A percentile compares a stretch with the other conserved stretches of the same genome.
Conservation (phyloP, 2,113 vertebrate species). For the Sceloporus tristichus region DNA sequence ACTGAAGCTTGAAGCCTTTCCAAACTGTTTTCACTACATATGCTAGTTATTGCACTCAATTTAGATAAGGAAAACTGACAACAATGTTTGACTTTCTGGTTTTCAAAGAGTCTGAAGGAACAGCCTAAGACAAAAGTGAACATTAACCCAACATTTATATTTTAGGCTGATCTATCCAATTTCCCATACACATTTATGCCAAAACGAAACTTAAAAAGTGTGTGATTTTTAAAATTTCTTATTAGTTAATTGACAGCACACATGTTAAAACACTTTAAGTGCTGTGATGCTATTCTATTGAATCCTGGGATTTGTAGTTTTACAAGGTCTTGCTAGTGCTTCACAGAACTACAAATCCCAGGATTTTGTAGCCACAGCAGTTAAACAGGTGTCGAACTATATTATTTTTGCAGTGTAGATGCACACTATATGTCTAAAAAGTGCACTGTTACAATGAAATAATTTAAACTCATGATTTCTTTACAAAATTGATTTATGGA, state of each 20-base stretch:
- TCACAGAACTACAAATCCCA: too few relatives aligned
- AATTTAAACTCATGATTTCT: too few relatives aligned
- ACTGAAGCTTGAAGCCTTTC: conserved; percentile 19
- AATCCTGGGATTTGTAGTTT: too few relatives aligned
- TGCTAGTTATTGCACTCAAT: neutral
- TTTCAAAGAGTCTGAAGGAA: conserved; percentile 4
- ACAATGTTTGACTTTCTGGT: neutral
- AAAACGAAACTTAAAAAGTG: neutral
- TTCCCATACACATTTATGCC: neutral
- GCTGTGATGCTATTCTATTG: too few relatives aligned
- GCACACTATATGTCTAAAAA: too few relatives aligned
- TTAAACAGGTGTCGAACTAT: too few relatives aligned
- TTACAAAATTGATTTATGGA: too few relatives aligned
- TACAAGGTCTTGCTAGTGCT: too few relatives aligned
- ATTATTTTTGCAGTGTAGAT: too few relatives aligned
- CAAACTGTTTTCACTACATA: conserved; percentile 29
- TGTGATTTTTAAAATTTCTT: neutral
- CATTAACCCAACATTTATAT: neutral
- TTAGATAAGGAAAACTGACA: conserved; percentile 9
- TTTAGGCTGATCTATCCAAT: neutral
- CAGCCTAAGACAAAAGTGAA: neutral
- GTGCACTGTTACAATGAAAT: too few relatives aligned
- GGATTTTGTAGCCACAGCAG: too few relatives aligned
- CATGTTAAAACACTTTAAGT: neutral
- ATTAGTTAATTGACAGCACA: neutral